phyloP scores from a whole-genome alignment of 2,113 vertebrate genomes.

The Malurus elegans region DNA sequence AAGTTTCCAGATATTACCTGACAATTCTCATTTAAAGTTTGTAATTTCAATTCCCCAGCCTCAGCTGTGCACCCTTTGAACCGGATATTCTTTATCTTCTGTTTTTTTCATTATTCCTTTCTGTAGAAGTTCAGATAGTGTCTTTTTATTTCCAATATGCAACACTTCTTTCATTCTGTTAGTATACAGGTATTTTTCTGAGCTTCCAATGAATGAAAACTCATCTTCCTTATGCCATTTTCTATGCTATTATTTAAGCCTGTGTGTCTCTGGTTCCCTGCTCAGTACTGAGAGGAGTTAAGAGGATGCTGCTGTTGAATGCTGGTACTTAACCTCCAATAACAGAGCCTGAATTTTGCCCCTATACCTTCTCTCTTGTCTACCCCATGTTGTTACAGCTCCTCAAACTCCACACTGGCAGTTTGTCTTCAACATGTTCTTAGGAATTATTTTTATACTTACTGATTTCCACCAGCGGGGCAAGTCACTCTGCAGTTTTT shows the following conservation, averaged over 20 bases:
- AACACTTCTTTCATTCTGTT: neutral
- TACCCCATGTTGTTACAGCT: neutral
- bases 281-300: neutral
- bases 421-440: neutral
- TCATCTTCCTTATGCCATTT: neutral
- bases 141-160: neutral
- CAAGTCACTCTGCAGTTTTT: neutral
- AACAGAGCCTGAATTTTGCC: neutral
- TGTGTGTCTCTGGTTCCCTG: neutral
- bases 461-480: neutral
- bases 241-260: neutral
- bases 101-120: neutral
- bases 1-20: neutral
- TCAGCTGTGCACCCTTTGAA: neutral
- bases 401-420: neutral
- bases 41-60: neutral
- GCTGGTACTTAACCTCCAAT: neutral
- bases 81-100: neutral
- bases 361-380: neutral
- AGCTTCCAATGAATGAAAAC: neutral
- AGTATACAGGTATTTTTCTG: neutral
- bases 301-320: neutral
- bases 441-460: neutral
- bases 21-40: neutral
- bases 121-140: neutral